Percentiles rank a stretch among this genome's conserved stretches.
phyloP scores from a whole-genome alignment of 2,888 invertebrate species.

The Nineta flava region DNA sequence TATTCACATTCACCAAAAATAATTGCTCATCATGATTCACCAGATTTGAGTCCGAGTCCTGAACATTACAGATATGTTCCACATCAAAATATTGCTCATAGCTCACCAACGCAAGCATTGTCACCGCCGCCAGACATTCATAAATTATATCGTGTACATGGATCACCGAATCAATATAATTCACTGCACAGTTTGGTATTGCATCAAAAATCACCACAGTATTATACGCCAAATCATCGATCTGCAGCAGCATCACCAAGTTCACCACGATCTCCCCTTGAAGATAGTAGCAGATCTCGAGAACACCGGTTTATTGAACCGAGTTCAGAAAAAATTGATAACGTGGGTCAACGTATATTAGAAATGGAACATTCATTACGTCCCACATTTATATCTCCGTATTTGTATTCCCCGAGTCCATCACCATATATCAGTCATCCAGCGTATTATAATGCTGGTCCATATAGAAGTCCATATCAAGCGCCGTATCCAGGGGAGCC shows the following conservation, averaged over 20 bases:
- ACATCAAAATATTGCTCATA: constrained; percentile 2
- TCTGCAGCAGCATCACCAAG: constrained; percentile 8
- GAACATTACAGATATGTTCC: constrained; percentile 26
- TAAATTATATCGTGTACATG: constrained; percentile 4
- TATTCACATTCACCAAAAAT: constrained; percentile 1
- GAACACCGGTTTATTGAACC: constrained; percentile 14
- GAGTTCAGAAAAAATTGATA: not conserved
- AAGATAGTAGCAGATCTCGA: constrained; percentile 14
- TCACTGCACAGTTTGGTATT: constrained; percentile 11
- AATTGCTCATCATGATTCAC: constrained; percentile 19
- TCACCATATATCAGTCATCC: constrained; percentile 1
- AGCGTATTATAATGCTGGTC: not conserved
- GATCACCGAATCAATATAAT: constrained; percentile 7
- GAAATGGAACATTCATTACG: not conserved
- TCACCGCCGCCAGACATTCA: constrained; percentile 8
- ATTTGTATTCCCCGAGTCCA: constrained; percentile 1
- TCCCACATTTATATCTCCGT: constrained; percentile 2
- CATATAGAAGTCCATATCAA: constrained; percentile 4
- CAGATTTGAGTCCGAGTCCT: constrained; percentile 31
- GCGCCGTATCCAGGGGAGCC: constrained; percentile 5
- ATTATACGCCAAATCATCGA: constrained; percentile 8
- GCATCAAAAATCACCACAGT: constrained; percentile 11
- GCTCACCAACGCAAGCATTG: constrained; percentile 6
- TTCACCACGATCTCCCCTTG: constrained; percentile 12
- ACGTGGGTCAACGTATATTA: not conserved